Percentiles rank a stretch among this genome's conserved stretches.
phyloP scores from a whole-genome alignment of 2,797 vertebrate genomes.

The Coranthus polyacanthus region DNA sequence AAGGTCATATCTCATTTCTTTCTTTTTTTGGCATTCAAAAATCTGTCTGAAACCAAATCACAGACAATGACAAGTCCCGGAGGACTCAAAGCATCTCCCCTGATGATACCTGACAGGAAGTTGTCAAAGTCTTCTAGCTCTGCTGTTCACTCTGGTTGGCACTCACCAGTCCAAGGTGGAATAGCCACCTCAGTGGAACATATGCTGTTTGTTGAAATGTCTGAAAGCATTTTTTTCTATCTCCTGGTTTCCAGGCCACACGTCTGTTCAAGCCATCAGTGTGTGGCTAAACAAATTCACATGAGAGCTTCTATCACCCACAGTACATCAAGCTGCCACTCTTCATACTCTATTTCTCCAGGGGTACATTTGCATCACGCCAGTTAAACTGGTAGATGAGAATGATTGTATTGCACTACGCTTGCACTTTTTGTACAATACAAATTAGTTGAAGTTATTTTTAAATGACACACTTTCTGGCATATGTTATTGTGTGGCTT shows the following conservation, averaged over 20 bases:
- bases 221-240: slow-evolving; percentile 58
- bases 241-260: slow-evolving; percentile 75
- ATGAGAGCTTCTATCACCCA: slow-evolving; percentile 81
- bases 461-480: slow-evolving; percentile 29
- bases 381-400: slow-evolving; percentile 58
- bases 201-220: slow-evolving; percentile 87
- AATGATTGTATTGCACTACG: slow-evolving; percentile 38
- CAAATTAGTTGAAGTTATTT: slow-evolving; percentile 20
- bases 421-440: slow-evolving; percentile 42
- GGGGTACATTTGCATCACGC: slow-evolving; percentile 63
- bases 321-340: slow-evolving; percentile 72
- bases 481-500: slow-evolving; percentile 49
- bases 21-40: slow-evolving; percentile 17
- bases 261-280: slow-evolving; percentile 83
- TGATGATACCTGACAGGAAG: slow-evolving; percentile 77
- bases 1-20: neutral
- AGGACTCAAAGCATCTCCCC: slow-evolving; percentile 63
- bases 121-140: slow-evolving; percentile 79
- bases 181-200: slow-evolving; percentile 84
- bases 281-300: slow-evolving; percentile 82
- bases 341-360: slow-evolving; percentile 53
- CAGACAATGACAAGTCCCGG: slow-evolving; percentile 58
- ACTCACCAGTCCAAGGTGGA: slow-evolving; percentile 79
- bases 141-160: slow-evolving; percentile 78
- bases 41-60: slow-evolving; percentile 40